Conservation (phyloP, 1,140 invertebrate genomes). For the Lucilia sericata region DNA sequence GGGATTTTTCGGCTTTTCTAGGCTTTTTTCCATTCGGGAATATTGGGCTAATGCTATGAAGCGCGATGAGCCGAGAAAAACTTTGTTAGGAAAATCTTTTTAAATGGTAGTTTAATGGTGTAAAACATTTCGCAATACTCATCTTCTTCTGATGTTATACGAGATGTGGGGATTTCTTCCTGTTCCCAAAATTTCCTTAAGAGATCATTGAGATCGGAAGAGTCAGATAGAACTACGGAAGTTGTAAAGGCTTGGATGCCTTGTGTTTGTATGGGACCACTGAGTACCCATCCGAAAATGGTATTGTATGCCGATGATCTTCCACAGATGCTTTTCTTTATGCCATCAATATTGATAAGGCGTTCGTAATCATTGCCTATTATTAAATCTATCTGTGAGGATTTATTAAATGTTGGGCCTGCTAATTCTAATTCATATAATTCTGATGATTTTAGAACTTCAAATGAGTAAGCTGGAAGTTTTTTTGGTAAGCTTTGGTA, state of each 20-base stretch:
- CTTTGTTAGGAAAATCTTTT: too few relatives aligned
- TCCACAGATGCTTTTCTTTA: not conserved
- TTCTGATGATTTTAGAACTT: not conserved
- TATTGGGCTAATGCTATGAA: conserved; percentile 14
- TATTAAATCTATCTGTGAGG: too few relatives aligned
- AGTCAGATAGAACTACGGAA: not conserved
- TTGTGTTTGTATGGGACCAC: not conserved
- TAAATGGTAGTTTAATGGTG: not conserved
- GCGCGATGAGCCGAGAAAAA: conserved; percentile 2
- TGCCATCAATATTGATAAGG: not conserved
- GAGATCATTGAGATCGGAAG: not conserved
- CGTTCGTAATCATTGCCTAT: conserved; percentile 3
- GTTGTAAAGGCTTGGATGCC: not conserved
- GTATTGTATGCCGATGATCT: not conserved
- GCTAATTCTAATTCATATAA: not conserved
- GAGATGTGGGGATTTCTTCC: not conserved
- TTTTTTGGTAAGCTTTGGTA: conserved; percentile 4
- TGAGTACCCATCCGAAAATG: conserved; percentile 16
- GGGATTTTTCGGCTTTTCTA: not conserved
- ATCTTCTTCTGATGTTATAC: not conserved
- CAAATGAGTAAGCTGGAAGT: not conserved
- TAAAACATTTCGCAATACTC: not conserved
- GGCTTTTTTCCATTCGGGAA: not conserved
- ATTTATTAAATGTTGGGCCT: too few relatives aligned
- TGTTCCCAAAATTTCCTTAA: conserved; percentile 31